Percentiles rank a stretch among this genome's conserved stretches.
Conservation (phyloP, 35 echinoderm and acorn worm genomes). For the Amphiura filiformis region DNA sequence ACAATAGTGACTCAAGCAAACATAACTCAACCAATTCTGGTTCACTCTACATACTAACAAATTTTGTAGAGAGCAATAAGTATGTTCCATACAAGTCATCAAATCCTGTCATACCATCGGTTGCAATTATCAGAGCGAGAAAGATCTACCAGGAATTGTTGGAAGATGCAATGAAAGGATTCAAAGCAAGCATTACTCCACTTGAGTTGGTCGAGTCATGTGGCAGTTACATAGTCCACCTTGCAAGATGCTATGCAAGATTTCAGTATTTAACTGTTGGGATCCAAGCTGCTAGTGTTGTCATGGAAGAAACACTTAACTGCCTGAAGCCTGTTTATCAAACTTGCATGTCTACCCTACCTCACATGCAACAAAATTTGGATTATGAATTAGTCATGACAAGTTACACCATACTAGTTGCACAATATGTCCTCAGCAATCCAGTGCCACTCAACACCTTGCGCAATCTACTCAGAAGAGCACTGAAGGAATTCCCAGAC, state of each 20-base stretch:
- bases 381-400: constrained; percentile 61
- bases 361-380: constrained; percentile 35
- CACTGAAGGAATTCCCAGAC: constrained; percentile 58
- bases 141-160: constrained; percentile 64
- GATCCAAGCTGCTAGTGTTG: constrained; percentile 60
- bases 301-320: constrained; percentile 65
- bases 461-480: constrained; percentile 65
- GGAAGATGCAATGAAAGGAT: constrained; percentile 8
- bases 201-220: background rate
- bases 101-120: constrained; percentile 33
- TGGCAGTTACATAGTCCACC: constrained; percentile 66
- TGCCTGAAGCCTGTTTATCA: background rate
- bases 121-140: constrained; percentile 74
- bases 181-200: background rate
- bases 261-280: constrained; percentile 97
- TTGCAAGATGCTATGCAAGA: constrained; percentile 69
- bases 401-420: constrained; percentile 52
- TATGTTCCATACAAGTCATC: constrained; percentile 42
- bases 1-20: background rate
- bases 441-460: constrained; percentile 50
- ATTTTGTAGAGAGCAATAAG: constrained; percentile 55
- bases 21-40: no score
- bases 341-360: background rate
- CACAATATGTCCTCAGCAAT: constrained; percentile 47
- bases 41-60: constrained; percentile 51